Conservation (phyloP, 2,113 vertebrate species). For the Natator depressus region DNA sequence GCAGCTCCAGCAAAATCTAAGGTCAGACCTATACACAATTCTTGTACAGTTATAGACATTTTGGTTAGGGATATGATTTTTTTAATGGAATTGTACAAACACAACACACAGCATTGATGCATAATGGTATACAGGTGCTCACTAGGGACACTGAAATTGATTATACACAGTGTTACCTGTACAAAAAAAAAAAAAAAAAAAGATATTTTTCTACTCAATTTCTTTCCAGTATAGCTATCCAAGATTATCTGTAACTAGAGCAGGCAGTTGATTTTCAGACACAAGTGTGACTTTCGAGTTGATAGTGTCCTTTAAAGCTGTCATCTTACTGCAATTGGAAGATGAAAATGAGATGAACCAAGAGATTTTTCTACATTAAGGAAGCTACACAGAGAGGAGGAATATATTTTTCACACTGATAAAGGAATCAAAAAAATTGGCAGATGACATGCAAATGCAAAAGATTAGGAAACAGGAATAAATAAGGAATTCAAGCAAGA, state of each 20-base stretch:
- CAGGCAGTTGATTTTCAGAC: not conserved
- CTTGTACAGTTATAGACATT: no score
- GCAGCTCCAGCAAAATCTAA: not conserved
- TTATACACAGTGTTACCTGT: accelerated
- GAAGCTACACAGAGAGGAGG: not conserved
- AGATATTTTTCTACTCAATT: not conserved
- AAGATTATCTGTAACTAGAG: not conserved
- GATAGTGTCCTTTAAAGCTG: not conserved
- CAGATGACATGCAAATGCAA: not conserved
- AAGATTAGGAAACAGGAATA: not conserved
- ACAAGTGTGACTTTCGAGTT: not conserved
- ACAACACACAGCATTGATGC: not conserved
- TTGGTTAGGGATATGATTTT: not conserved
- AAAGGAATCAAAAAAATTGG: not conserved
- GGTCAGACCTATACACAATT: not conserved
- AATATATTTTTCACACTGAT: not conserved
- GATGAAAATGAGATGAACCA: not conserved
- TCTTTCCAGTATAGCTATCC: not conserved
- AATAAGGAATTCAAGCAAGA: not conserved
- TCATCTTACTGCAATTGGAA: not conserved
- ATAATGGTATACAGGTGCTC: not conserved
- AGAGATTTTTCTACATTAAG: not conserved
- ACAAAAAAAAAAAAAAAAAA: not conserved
- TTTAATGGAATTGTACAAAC: not conserved
- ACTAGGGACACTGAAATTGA: not conserved